phyloP scores from a whole-genome alignment of 1,140 invertebrate species.

The Pseudomyrmex sp. region DNA sequence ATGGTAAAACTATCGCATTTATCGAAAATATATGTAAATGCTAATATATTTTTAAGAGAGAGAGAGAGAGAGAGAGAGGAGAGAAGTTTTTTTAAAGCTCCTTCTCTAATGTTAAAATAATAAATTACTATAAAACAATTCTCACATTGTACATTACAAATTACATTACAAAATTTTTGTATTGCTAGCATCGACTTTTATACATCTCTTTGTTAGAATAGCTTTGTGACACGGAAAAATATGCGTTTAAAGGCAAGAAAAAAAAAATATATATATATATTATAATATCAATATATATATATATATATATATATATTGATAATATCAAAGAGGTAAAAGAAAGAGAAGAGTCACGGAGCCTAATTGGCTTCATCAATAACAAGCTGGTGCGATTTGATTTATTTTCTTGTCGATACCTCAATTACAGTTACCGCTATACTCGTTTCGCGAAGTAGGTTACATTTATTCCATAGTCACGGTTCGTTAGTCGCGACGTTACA shows the following conservation, averaged over 20 bases:
- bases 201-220: neutral
- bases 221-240: neutral
- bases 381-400: slow-evolving; percentile 43
- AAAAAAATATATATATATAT: neutral
- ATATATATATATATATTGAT: neutral
- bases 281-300: neutral
- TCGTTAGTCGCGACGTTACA: slow-evolving; percentile 55
- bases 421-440: slow-evolving; percentile 63
- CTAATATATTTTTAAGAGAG: neutral
- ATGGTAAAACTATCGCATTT: neutral
- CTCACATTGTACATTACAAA: too few relatives aligned
- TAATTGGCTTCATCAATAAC: slow-evolving; percentile 50
- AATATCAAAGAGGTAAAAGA: neutral
- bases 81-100: too few relatives aligned
- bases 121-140: too few relatives aligned
- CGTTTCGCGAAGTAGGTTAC: slow-evolving; percentile 58
- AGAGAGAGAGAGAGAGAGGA: neutral
- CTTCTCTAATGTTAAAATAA: too few relatives aligned
- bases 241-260: neutral
- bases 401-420: slow-evolving; percentile 62
- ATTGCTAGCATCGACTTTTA: too few relatives aligned
- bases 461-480: slow-evolving; percentile 60
- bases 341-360: slow-evolving; percentile 13
- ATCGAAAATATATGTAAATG: slow-evolving; percentile 9
- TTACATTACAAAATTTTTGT: too few relatives aligned